phyloP scores from a whole-genome alignment of 2,888 invertebrate species.

The Beris morrisii region DNA sequence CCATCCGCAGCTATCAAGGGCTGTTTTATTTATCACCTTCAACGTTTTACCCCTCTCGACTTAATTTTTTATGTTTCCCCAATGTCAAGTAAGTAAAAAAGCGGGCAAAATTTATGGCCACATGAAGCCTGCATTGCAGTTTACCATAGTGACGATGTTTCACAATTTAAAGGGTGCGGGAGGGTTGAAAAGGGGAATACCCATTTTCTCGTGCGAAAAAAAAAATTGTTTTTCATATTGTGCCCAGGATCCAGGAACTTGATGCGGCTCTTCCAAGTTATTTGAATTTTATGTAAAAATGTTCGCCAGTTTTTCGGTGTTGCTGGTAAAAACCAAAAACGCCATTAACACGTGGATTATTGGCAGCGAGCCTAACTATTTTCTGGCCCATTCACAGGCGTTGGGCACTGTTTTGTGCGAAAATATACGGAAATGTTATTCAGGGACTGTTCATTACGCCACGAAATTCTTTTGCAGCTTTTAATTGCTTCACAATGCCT shows the following conservation, averaged over 20 bases:
- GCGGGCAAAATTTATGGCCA: conserved; percentile 34
- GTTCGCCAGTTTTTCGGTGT: conserved; percentile 29
- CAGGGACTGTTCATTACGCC: too few relatives aligned
- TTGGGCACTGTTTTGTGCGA: too few relatives aligned
- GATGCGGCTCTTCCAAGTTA: conserved; percentile 19
- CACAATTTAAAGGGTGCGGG: conserved; percentile 26
- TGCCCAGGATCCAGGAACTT: too few relatives aligned
- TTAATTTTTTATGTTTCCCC: conserved; percentile 35
- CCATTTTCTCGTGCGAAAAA: too few relatives aligned
- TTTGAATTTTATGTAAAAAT: conserved; percentile 39
- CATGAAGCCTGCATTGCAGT: conserved; percentile 37
- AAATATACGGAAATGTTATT: too few relatives aligned
- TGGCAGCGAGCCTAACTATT: conserved; percentile 37
- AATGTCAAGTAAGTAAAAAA: conserved; percentile 25
- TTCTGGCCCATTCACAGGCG: background rate
- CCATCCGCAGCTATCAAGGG: conserved; percentile 27
- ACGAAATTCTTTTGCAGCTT: too few relatives aligned
- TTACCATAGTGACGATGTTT: conserved; percentile 30
- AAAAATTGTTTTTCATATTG: too few relatives aligned
- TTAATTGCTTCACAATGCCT: too few relatives aligned
- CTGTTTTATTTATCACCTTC: conserved; percentile 15
- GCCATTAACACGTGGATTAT: conserved; percentile 36
- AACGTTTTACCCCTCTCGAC: conserved; percentile 15
- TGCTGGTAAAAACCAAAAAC: conserved; percentile 27
- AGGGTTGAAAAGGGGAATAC: conserved; percentile 18